Evolutionary conservation across 2,113 vertebrate genomes (phyloP), one percentile per base, ranked within the genome.

Genomic region (Heloderma charlesbogerti): DNA sequence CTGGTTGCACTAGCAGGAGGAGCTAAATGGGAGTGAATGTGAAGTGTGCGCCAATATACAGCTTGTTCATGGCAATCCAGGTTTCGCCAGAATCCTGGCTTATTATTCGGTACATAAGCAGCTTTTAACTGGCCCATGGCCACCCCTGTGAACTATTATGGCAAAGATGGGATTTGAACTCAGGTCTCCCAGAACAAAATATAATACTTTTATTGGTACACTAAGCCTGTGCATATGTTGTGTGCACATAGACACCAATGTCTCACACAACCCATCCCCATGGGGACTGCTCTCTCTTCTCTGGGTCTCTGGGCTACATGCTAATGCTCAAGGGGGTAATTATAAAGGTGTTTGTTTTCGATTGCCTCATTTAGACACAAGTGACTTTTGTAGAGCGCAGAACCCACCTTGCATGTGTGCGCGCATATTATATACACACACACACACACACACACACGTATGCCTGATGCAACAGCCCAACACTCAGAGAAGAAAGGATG

Each of bases 341-440:
- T 91, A 91, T 40, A 77, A 67, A 88, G 80, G 82, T 91, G 90
- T 88, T 91, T 91, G 90, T 91, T 91, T 91, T 84, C n/a, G 72
- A 84, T 88, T n/a, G 81, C 72, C 80, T 91, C 90, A 88, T 91
- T 88, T 88, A 91, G 80, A 69, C 80, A 79, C 86, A 77, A 91
- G 86, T 57, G 80, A 3, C 71, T 91, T 84, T 45, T 51, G 80
- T 48, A 16, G 54, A 66, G 4, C n/a, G 34, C 43, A 12, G 43
- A 78, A 85, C 20, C 82, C 0, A 15, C 71, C 63, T 86, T 34
- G 34, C n/a, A 0, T 34, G 8, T 37, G n/a, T n/a, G 51, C 16
- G 27, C 48, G 34, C 43, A n/a, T 71, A 16, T 43, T 81, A 48
- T 31, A 6, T 37, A 18, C 45, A 25, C 34, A 22, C 57, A 13